Evolutionary conservation across 2,888 invertebrate genomes (phyloP), one percentile per base, ranked within the genome.

Genomic region (Tupiocoris notatus): DNA sequence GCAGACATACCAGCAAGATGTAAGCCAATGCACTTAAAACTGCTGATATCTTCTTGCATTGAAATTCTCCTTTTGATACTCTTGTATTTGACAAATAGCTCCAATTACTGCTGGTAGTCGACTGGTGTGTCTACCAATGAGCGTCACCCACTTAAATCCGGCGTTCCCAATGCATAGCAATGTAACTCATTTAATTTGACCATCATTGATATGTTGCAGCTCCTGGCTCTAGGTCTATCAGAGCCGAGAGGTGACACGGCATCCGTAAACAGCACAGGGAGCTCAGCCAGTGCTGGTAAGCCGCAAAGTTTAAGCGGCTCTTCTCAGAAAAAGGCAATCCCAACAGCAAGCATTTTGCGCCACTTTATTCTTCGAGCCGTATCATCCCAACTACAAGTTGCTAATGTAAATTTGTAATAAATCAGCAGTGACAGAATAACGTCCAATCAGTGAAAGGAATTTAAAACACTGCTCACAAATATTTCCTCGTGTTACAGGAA

Each of bases 321-420:
- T 3, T 58, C 58, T 7, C 17, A 39, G 59, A 66, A 21, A 12
- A 58, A 21, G n/a, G 21, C 23, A 1, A 39, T 75, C 16, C 75
- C 65, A 20, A 59, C 75, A 21, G 88, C 89, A 25, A 89, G 90
- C 21, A 90, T 94, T 80, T 85, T 94, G 81, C 88, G 91, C 68
- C 93, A 93, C 83, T 89, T 91, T 54, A 87, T 95, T 78, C 86
- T 97, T 77, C 94, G 95, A 84, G 95, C 94, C 79, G 90, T 97
- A 68, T 94, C 96, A 1, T 89, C 95, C 22, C 97, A 97, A 85
- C 86, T 97, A 21, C 86, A 89, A 79, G 94, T 95, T 77, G 96
- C 96, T 63, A 89, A 91, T 81, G 95, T 94, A 86, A 86, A 62
- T 12, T 20, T 12, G 7, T 18, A 54, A 54, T 9, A 54, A 12